A percentile compares a stretch with the other conserved stretches of the same genome.
phyloP scores from a whole-genome alignment of 2,797 vertebrate genomes.

The Octomys mimax region DNA sequence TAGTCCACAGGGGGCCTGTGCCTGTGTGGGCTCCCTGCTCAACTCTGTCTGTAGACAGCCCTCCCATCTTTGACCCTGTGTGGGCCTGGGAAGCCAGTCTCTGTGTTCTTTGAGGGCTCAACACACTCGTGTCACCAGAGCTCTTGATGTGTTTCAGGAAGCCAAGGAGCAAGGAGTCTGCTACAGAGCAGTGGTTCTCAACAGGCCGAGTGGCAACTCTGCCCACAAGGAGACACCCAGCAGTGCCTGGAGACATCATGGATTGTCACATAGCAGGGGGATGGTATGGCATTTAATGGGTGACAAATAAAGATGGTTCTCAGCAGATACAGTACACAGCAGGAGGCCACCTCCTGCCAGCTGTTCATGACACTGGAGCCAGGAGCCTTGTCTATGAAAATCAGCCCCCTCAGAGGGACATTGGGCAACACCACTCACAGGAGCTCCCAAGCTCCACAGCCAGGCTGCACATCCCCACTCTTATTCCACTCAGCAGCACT shows the following conservation, averaged over 20 bases:
- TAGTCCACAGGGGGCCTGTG: not conserved
- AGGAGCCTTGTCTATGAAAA: not conserved
- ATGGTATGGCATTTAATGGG: not conserved
- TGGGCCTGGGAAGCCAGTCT: not conserved
- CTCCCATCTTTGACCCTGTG: not conserved
- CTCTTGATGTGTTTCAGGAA: slow-evolving; percentile 15
- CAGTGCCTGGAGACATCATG: not conserved
- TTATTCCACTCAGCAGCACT: not conserved
- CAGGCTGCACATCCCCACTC: not conserved
- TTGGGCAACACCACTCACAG: not conserved
- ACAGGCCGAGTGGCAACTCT: not conserved
- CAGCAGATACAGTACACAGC: not conserved
- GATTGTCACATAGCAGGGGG: not conserved
- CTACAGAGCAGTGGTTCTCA: slow-evolving; percentile 23
- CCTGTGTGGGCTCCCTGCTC: not conserved
- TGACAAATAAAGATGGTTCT: not conserved
- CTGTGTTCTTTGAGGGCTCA: not conserved
- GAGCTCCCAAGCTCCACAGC: not conserved
- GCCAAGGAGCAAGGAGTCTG: not conserved
- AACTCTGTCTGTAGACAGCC: not conserved
- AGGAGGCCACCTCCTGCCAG: not conserved
- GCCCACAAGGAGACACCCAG: not conserved
- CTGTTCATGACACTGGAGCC: not conserved
- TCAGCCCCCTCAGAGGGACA: not conserved
- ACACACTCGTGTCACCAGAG: not conserved